Percentiles rank a stretch among this genome's conserved stretches.
phyloP scores from a whole-genome alignment of 53 echinoderm and acorn worm genomes.

The Holothuria scabra region DNA sequence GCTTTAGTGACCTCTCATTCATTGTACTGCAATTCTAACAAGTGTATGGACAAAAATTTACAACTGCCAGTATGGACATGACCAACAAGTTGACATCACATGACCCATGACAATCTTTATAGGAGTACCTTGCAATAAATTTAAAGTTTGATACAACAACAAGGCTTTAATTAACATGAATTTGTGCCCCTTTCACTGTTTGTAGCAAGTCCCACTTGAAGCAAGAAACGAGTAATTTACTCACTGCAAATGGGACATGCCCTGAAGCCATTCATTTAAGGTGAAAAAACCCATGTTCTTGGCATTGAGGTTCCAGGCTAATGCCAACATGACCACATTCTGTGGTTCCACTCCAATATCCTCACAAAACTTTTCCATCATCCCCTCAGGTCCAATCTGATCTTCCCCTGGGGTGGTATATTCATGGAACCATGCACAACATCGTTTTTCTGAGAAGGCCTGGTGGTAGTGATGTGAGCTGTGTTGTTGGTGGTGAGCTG shows the following conservation, averaged over 20 bases:
- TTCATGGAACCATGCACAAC: conserved; percentile 88
- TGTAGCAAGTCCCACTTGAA: too few relatives aligned
- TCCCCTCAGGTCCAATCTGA: conserved; percentile 87
- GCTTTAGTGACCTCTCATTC: too few relatives aligned
- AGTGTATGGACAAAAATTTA: too few relatives aligned
- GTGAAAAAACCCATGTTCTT: conserved; percentile 98
- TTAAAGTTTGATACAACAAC: too few relatives aligned
- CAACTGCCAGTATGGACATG: too few relatives aligned
- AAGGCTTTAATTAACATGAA: too few relatives aligned
- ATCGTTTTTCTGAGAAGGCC: conserved; percentile 82
- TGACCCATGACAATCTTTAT: too few relatives aligned
- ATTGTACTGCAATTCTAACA: too few relatives aligned
- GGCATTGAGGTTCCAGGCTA: conserved; percentile 96
- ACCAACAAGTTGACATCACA: too few relatives aligned
- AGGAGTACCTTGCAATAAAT: too few relatives aligned
- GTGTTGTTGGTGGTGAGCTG: conserved; percentile 51
- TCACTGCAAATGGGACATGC: conserved; percentile 97
- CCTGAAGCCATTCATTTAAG: conserved; percentile 88
- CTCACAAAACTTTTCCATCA: conserved; percentile 99
- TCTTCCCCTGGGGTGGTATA: conserved; percentile 66
- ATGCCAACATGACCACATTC: conserved; percentile 95
- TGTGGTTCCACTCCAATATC: conserved; percentile 98
- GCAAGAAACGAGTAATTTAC: conserved; percentile 8
- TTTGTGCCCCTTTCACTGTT: too few relatives aligned
- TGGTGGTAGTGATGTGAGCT: conserved; percentile 52